Percentiles rank a stretch among this genome's conserved stretches.
These are phyloP conservation scores for Hanleya hanleyi DNA, from an alignment of 2,888 invertebrate genomes.

Conservation along the genomic window DNA sequence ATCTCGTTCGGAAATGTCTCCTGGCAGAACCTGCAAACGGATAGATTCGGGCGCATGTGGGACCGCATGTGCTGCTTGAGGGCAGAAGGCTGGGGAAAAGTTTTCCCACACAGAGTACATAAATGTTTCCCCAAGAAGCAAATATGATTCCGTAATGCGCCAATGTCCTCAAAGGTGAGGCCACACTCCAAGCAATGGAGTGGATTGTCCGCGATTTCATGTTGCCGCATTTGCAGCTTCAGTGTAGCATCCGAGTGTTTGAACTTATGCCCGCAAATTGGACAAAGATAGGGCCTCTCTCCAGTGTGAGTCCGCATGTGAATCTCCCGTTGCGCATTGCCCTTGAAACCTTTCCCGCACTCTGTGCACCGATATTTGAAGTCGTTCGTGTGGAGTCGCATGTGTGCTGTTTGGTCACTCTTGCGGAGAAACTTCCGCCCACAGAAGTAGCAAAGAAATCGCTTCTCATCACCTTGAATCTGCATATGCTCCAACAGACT, in stretches of 20 bases:
- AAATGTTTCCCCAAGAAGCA: neutral
- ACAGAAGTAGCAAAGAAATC: neutral
- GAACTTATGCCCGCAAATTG: neutral
- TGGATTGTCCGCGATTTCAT: neutral
- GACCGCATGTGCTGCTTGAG: neutral
- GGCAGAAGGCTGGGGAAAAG: neutral
- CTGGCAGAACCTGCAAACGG: neutral
- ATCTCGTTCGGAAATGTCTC: neutral
- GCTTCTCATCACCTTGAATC: neutral
- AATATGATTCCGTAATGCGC: neutral
- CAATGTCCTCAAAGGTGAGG: neutral
- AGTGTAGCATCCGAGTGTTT: neutral
- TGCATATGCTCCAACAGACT: neutral
- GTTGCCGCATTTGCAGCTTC: neutral
- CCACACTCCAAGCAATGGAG: neutral
- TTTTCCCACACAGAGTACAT: conserved; percentile 1
- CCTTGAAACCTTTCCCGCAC: neutral
- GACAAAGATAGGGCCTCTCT: neutral
- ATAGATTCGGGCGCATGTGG: neutral
- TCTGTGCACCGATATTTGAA: neutral
- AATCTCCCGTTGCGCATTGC: neutral
- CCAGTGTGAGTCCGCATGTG: conserved; percentile 1
- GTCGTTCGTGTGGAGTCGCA: conserved; percentile 1
- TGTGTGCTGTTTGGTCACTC: neutral
- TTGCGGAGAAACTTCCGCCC: conserved; percentile 1